A percentile compares a stretch with the other conserved stretches of the same genome.
These are phyloP conservation scores for Zaprionus kolodkinae DNA, from an alignment of 1,140 invertebrate species.

Conservation along the genomic window DNA sequence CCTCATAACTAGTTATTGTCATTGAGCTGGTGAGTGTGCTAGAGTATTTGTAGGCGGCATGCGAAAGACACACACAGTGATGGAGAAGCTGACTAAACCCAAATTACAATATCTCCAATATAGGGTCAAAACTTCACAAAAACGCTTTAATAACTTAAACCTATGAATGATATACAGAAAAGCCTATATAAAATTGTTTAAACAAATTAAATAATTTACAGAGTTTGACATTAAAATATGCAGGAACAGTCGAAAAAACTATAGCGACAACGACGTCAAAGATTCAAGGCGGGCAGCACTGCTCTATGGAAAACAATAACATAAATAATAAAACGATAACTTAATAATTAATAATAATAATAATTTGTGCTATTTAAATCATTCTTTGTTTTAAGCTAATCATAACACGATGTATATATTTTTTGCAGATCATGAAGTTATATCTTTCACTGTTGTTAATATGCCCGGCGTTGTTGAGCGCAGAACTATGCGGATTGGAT, in stretches of 20 bases:
- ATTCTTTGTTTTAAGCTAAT: not conserved
- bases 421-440: slow-evolving; percentile 49
- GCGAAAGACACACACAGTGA: slow-evolving; percentile 24
- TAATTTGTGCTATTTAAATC: no score
- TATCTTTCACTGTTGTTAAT: slow-evolving; percentile 48
- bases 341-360: not conserved
- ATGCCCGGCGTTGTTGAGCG: slow-evolving; percentile 41
- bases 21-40: slow-evolving; percentile 9
- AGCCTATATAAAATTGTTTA: slow-evolving; percentile 55
- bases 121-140: slow-evolving; percentile 60
- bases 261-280: no score
- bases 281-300: no score
- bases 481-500: slow-evolving; percentile 54
- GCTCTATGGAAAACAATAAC: no score
- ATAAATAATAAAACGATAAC: not conserved
- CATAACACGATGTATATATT: not conserved
- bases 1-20: slow-evolving; percentile 39
- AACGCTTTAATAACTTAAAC: slow-evolving; percentile 43
- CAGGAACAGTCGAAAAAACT: no score
- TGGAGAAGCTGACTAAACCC: slow-evolving; percentile 25
- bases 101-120: slow-evolving; percentile 77
- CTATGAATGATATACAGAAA: slow-evolving; percentile 65
- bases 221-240: no score
- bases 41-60: slow-evolving; percentile 22
- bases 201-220: slow-evolving; percentile 33